Percentiles rank a stretch among this genome's conserved stretches.
These are phyloP conservation scores for Tenthredo amoena DNA, from an alignment of 2,888 invertebrate species.

Conservation along the genomic window DNA sequence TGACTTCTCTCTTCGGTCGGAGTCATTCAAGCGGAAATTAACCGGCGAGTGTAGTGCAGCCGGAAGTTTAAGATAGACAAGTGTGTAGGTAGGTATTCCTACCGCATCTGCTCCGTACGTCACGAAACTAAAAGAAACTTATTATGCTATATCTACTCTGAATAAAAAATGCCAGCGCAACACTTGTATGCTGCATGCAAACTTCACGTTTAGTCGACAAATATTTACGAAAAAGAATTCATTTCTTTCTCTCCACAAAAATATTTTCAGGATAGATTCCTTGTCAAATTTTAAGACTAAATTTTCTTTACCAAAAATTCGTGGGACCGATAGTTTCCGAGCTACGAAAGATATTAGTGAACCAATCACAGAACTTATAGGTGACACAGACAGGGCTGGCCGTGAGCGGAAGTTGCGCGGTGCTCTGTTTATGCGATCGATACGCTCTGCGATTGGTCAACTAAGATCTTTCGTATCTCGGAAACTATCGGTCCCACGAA, in stretches of 20 bases:
- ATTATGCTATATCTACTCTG: background rate
- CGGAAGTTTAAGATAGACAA: constrained; percentile 38
- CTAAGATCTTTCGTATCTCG: too few relatives aligned
- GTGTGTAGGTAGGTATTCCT: constrained; percentile 7
- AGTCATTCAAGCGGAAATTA: constrained; percentile 37
- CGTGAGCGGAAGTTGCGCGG: too few relatives aligned
- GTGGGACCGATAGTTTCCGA: too few relatives aligned
- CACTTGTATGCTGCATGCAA: background rate
- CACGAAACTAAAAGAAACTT: background rate
- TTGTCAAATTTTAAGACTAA: too few relatives aligned
- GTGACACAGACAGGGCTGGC: too few relatives aligned
- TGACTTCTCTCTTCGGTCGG: background rate
- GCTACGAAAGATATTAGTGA: too few relatives aligned
- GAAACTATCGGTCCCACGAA: too few relatives aligned
- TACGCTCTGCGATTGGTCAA: too few relatives aligned
- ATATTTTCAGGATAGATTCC: background rate
- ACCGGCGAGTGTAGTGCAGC: background rate
- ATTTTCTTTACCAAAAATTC: too few relatives aligned
- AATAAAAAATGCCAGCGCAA: background rate
- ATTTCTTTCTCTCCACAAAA: background rate
- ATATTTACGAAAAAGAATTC: background rate
- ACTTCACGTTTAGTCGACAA: constrained; percentile 14
- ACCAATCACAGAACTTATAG: background rate
- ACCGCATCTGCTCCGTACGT: background rate
- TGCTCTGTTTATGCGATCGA: too few relatives aligned